phyloP scores from a whole-genome alignment of 2,113 vertebrate species.

The Lepus europaeus region DNA sequence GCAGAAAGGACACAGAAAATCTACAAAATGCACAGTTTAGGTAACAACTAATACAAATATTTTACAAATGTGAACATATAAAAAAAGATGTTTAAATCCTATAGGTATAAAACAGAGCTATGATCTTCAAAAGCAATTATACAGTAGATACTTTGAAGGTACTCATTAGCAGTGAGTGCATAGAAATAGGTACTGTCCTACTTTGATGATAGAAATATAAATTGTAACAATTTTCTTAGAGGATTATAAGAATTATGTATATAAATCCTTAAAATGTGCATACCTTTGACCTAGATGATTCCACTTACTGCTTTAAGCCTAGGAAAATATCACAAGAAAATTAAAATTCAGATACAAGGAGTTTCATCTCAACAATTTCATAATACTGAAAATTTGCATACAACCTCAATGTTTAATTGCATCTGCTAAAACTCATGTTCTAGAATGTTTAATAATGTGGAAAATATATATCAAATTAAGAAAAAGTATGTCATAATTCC shows the following conservation, averaged over 20 bases:
- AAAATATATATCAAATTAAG: slow-evolving; percentile 20
- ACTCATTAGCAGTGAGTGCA: not conserved
- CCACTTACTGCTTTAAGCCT: slow-evolving; percentile 4
- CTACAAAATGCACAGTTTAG: not conserved
- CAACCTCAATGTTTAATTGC: not conserved
- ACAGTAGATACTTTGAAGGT: not conserved
- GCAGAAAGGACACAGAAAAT: not conserved
- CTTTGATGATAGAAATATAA: not conserved
- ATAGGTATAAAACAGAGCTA: not conserved
- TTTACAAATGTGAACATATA: not conserved
- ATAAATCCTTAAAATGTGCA: not conserved
- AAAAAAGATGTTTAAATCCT: slow-evolving; percentile 33
- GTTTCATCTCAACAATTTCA: slow-evolving; percentile 19
- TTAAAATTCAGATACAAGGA: not conserved
- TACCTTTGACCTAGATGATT: slow-evolving; percentile 25
- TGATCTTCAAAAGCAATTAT: not conserved
- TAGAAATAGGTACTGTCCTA: not conserved
- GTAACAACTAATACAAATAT: not conserved
- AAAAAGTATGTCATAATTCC: slow-evolving; percentile 1
- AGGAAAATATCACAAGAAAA: not conserved
- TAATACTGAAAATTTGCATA: slow-evolving; percentile 3
- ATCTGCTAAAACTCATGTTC: slow-evolving; percentile 38
- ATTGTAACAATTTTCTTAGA: not conserved
- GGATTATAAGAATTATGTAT: slow-evolving; percentile 6
- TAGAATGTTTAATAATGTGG: not conserved